Evolutionary conservation across 1,140 invertebrate genomes (phyloP).

Genomic region (Aphelenchoides fujianensis): DNA sequence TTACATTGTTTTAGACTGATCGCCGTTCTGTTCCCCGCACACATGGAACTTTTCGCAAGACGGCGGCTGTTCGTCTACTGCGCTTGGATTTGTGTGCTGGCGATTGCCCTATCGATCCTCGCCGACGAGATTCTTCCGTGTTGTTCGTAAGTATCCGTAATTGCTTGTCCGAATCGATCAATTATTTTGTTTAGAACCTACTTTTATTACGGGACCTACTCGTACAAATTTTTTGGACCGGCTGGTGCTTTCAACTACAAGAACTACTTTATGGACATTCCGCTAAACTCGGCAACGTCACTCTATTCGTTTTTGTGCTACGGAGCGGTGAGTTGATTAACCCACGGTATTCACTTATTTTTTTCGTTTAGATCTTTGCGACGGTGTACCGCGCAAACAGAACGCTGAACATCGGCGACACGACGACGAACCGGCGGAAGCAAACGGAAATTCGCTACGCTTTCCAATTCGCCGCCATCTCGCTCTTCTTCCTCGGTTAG

Average conservation of each 20-base stretch:
- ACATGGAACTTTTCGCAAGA: neutral
- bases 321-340: neutral
- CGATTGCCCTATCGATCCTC: neutral
- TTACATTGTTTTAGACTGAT: conserved; percentile 3
- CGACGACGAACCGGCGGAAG: neutral
- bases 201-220: conserved; percentile 13
- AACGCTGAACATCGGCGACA: neutral
- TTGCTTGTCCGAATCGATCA: neutral
- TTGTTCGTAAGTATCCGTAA: neutral
- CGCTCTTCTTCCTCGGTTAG: conserved; percentile 9
- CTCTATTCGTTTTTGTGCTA: neutral
- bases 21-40: neutral
- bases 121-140: conserved; percentile 6
- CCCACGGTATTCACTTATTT: neutral
- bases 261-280: conserved; percentile 5
- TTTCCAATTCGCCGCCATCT: conserved; percentile 3
- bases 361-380: neutral
- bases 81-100: neutral
- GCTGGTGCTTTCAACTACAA: neutral
- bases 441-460: conserved; percentile 9
- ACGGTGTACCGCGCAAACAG: neutral
- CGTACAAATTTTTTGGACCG: conserved; percentile 10
- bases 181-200: conserved; percentile 6
- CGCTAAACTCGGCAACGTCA: neutral
- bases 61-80: neutral